Evolutionary conservation across 2,113 vertebrate genomes (phyloP).

Genomic region (Aptenodytes forsteri): DNA sequence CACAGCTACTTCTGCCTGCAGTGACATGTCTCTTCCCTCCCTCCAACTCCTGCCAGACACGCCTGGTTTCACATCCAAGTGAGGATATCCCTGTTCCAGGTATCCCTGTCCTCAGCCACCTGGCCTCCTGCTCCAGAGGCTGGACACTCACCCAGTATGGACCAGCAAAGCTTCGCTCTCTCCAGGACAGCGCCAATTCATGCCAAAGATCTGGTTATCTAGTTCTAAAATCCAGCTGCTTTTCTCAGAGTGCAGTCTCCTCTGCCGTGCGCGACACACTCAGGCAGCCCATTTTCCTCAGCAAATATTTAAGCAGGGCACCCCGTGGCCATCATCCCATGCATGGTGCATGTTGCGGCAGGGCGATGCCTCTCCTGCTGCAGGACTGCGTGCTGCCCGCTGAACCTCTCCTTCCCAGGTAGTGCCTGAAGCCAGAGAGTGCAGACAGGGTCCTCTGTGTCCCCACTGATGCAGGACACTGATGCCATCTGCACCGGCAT

Average conservation of each 20-base stretch:
- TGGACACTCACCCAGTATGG: rapidly evolving
- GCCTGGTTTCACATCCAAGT: not conserved
- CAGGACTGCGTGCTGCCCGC: rapidly evolving
- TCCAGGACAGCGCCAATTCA: not conserved
- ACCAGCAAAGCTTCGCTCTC: not conserved
- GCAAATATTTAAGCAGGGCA: not conserved
- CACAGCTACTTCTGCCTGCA: not conserved
- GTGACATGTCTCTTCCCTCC: not conserved
- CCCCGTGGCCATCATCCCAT: rapidly evolving
- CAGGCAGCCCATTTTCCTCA: not conserved
- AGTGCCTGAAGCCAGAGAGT: not conserved
- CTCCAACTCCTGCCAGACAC: not conserved
- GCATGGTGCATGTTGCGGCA: rapidly evolving
- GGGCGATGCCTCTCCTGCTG: not conserved
- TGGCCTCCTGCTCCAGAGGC: not conserved
- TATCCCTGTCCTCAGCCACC: not conserved
- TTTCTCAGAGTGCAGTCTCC: not conserved
- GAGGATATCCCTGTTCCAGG: not conserved
- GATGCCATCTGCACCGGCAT: not conserved
- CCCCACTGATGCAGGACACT: not conserved
- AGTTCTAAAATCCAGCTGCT: not conserved
- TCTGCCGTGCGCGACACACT: rapidly evolving
- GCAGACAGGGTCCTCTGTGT: not conserved
- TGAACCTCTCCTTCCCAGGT: not conserved
- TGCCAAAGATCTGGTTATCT: not conserved